Base-by-base conservation (phyloP, 2,113 vertebrate genomes). In the Hirundichthys speculiger region DNA sequence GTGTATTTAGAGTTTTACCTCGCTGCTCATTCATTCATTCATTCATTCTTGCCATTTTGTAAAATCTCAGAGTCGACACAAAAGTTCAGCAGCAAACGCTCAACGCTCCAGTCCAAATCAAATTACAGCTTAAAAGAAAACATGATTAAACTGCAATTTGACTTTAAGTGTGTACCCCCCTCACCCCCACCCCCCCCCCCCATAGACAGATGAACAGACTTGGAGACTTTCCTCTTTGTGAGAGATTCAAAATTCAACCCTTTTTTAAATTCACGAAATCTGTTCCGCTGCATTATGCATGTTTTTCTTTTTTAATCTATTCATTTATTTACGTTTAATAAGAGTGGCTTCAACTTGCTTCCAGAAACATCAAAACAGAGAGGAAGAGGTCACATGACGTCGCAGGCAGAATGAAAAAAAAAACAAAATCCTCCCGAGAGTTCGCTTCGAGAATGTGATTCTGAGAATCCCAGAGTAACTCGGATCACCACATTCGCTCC, bases 251-350 rank as follows among this genome's bases (percentile, higher is more conserved):
- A 55, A 75, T 74, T 76, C 66, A 41, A 38, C 39, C 41, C 61
- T 10, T 68, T 85, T 69, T 82, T 57, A 81, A 85, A 80, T 81
- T 69, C 69, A 70, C 64, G n/a, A n/a, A 48, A 84, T 81, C 76
- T 63, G 43, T 70, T 73, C 64, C 75, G 16, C 20, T 84, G 81
- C 72, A 88, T 79, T 74, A 88, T 88, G 64, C 80, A 80, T 78
- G 47, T 46, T 14, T 54, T 55, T 59, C 20, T 55, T 21, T 41
- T 53, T 54, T n/a, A n/a, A 60, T 56, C 48, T 18, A 34, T 34
- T 34, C 11, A 10, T 34, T 34, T 34, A 34, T 34, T 34, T 34
- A 34, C 34, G 9, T 80, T 72, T 47, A 55, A 54, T 45, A 60
- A 50, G 82, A n/a, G 77, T 46, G 52, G 69, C 76, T 86, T 73